These are phyloP conservation scores for Chinchilla lanigera DNA, from an alignment of 2,113 vertebrate genomes.

Conservation along the genomic window DNA sequence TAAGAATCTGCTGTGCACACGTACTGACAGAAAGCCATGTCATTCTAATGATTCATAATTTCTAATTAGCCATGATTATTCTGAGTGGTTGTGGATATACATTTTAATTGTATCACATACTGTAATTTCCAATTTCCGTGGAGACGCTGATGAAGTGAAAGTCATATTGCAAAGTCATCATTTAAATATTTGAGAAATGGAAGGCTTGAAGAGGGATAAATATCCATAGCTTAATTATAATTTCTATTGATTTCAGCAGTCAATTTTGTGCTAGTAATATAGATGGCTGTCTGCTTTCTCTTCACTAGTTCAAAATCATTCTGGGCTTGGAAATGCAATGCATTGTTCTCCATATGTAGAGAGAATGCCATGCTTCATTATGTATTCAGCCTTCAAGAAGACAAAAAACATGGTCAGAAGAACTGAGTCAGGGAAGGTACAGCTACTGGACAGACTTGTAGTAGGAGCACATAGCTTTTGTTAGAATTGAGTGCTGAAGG, in stretches of 20 bases:
- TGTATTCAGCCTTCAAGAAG: neutral
- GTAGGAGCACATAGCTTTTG: neutral
- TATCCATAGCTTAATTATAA: slow-evolving; percentile 67
- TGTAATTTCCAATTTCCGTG: slow-evolving; percentile 78
- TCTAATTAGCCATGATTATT: slow-evolving; percentile 84
- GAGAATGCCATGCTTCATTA: neutral
- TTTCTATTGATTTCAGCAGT: slow-evolving; percentile 72
- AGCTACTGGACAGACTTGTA: neutral
- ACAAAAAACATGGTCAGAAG: neutral
- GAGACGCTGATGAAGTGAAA: slow-evolving; percentile 79
- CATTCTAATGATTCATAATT: slow-evolving; percentile 84
- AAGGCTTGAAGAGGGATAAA: slow-evolving; percentile 63
- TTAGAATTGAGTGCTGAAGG: neutral
- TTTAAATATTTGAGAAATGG: slow-evolving; percentile 78
- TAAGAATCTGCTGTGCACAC: slow-evolving; percentile 66
- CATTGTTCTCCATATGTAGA: neutral
- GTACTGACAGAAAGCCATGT: slow-evolving; percentile 80
- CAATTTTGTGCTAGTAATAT: slow-evolving; percentile 60
- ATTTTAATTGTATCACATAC: slow-evolving; percentile 83
- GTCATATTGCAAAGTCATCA: slow-evolving; percentile 79
- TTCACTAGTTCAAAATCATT: neutral
- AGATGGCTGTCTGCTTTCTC: slow-evolving; percentile 54
- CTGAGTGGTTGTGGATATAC: slow-evolving; percentile 82
- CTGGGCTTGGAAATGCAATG: neutral
- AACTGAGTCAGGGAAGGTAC: neutral